Evolutionary conservation across 2,797 vertebrate species (phyloP), one percentile per base, ranked within the genome.

Genomic region (Pseudomugil tenellus): DNA sequence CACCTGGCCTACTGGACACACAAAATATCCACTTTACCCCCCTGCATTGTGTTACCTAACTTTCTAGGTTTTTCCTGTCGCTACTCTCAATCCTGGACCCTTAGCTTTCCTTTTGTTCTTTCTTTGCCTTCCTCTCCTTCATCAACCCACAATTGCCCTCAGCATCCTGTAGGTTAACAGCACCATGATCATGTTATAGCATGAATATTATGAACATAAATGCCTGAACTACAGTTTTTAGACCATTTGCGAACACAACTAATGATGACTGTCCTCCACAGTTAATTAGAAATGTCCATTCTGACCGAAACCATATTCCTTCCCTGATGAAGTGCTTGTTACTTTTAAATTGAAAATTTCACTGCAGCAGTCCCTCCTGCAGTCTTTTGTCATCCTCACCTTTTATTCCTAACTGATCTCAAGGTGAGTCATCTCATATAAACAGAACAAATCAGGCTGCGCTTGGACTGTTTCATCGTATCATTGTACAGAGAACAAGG

Each of bases 351-450:
- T 0, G 1, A n/a, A n/a, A 25, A n/a, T 51, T 31, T 70, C 26
- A 21, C 4, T 37, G 67, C 25, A 16, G 23, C 1, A 13, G 48
- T 37, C n/a, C 51, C 51, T 23, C 29, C 48, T 35, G 35, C 14
- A 35, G 16, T 21, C 62, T 23, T 11, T 23, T 48, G 43, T 48
- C 43, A 10, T 48, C 43, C 41, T 23, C 43, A 21, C 43, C 29
- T 23, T 5, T 28, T 31, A 28, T 19, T 7, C 41, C 6, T 43
- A 43, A 43, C 19, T 43, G 19, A n/a, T n/a, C 19, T 26, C 17
- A 72, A 59, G 26, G 49, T 64, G 61, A 60, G 63, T 61, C 39
- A 53, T 28, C 9, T 49, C 1, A n/a, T 21, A 19, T 29, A 8
- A 46, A 53, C 16, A 35, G 43, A 14, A 23, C 21, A 17, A 26